These are phyloP conservation scores for Plutomurus gul DNA, from an alignment of 1,140 invertebrate genomes.

Conservation along the genomic window DNA sequence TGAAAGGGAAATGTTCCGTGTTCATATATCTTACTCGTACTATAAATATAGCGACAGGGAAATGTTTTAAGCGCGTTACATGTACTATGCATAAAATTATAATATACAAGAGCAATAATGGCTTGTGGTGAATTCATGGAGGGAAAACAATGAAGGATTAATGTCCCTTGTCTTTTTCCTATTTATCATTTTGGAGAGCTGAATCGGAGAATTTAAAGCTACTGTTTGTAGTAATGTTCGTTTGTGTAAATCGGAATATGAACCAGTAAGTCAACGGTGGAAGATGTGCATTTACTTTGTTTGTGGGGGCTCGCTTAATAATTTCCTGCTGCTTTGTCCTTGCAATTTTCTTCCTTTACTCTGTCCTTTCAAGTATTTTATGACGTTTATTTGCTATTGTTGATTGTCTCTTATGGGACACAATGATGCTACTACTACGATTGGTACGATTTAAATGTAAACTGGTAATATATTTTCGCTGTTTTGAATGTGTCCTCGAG, in stretches of 20 bases:
- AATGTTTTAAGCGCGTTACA: not conserved
- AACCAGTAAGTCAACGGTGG: too few species aligned
- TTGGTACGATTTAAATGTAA: too few species aligned
- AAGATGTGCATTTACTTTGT: too few species aligned
- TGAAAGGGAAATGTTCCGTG: too few species aligned
- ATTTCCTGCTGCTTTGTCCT: conserved; percentile 3
- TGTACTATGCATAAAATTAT: not conserved
- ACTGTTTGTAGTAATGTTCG: too few species aligned
- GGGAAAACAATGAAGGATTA: conserved; percentile 27
- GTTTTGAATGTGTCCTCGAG: too few species aligned
- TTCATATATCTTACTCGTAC: too few species aligned
- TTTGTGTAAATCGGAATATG: too few species aligned
- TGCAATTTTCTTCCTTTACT: not conserved
- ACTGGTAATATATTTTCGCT: too few species aligned
- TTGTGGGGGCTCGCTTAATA: not conserved
- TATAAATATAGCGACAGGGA: not conserved
- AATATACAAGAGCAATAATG: not conserved
- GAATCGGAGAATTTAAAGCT: too few species aligned
- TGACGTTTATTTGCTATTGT: conserved; percentile 2
- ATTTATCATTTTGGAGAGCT: not conserved
- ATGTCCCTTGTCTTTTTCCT: conserved; percentile 26
- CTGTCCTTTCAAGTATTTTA: not conserved
- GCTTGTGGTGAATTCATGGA: conserved; percentile 17
- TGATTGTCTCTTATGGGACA: too few species aligned
- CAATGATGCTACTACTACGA: too few species aligned